Conservation (phyloP, 2,113 vertebrate genomes). For the Balaeniceps rex region DNA sequence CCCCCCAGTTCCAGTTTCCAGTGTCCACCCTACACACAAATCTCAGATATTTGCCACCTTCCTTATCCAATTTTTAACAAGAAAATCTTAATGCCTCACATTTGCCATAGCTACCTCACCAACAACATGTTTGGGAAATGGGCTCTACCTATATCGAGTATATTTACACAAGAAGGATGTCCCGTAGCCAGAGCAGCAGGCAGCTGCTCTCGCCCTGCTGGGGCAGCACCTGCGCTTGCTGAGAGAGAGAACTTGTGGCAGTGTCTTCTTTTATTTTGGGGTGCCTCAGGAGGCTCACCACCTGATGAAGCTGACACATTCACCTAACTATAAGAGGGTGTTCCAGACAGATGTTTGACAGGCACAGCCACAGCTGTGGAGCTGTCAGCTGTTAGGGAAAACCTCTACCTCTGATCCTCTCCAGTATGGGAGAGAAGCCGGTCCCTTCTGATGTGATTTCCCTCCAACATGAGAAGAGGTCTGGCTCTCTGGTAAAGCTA, state of each 20-base stretch:
- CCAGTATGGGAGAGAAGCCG: accelerated
- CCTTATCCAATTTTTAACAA: neutral
- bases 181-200: accelerated
- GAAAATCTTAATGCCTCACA: neutral
- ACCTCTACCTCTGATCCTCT: neutral
- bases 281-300: neutral
- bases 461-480: neutral
- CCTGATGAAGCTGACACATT: neutral
- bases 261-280: neutral
- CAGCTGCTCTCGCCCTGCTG: neutral
- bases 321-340: neutral
- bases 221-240: neutral
- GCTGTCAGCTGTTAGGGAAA: neutral
- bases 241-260: neutral
- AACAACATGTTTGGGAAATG: accelerated
- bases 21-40: neutral
- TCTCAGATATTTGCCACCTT: neutral
- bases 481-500: neutral
- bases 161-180: neutral
- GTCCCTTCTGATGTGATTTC: neutral
- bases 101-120: neutral
- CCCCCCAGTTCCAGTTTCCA: neutral
- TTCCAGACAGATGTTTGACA: neutral
- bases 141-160: neutral
- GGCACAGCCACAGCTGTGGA: neutral